phyloP scores from a whole-genome alignment of 2,888 invertebrate genomes.

The Carpatolechia fugitivella region DNA sequence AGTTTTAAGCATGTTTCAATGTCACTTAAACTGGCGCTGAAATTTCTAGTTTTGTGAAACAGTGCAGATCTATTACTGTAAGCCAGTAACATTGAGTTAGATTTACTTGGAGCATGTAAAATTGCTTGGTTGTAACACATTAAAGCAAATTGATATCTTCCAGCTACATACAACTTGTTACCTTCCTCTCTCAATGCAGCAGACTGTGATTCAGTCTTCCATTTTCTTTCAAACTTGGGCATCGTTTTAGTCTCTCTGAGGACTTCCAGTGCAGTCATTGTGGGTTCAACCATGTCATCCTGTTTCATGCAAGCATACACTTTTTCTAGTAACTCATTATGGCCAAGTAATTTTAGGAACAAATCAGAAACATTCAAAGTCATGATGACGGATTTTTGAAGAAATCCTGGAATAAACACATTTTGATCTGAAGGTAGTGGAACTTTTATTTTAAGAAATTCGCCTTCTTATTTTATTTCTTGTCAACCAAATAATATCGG shows the following conservation, averaged over 20 bases:
- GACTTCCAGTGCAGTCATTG: conserved; percentile 22
- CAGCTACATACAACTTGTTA: conserved; percentile 22
- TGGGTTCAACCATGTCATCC: conserved; percentile 28
- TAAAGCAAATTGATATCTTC: conserved; percentile 19
- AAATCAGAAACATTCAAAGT: not conserved
- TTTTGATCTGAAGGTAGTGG: too few species aligned
- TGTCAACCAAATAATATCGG: too few species aligned
- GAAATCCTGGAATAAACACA: not conserved
- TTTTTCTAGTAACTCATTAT: not conserved
- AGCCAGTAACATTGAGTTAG: conserved; percentile 29
- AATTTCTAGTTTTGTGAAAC: conserved; percentile 21
- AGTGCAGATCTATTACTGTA: conserved; percentile 37
- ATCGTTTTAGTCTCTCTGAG: conserved; percentile 18
- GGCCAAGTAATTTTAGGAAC: not conserved
- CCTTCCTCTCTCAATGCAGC: conserved; percentile 25
- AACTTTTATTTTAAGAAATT: too few species aligned
- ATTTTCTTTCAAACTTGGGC: not conserved
- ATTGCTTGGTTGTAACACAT: conserved; percentile 33
- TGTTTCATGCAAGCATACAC: conserved; percentile 27
- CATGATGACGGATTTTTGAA: not conserved
- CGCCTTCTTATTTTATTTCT: too few species aligned
- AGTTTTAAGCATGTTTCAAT: conserved; percentile 30
- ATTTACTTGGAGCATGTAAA: conserved; percentile 29
- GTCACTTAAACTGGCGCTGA: conserved; percentile 30
- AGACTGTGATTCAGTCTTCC: conserved; percentile 27